Conservation (phyloP, 1,140 invertebrate species). For the Drosophila sproati region DNA sequence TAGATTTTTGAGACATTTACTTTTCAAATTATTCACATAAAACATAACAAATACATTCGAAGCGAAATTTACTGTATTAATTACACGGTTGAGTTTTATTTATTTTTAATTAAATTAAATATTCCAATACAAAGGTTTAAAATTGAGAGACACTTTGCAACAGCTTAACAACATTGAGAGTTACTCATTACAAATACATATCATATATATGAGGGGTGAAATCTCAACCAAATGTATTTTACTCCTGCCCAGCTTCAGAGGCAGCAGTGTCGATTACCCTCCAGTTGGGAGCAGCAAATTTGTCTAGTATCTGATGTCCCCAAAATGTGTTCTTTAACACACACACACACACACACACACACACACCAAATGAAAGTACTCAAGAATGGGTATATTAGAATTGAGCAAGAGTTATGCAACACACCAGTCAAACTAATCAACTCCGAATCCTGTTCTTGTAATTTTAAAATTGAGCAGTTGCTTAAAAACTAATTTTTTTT, state of each 20-base stretch:
- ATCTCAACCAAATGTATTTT: not conserved
- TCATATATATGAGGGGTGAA: not conserved
- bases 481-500: too few relatives aligned
- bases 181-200: too few relatives aligned
- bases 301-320: conserved; percentile 11
- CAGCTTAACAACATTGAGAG: too few relatives aligned
- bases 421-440: too few relatives aligned
- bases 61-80: not conserved
- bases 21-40: conserved; percentile 14
- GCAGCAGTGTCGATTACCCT: conserved; percentile 22
- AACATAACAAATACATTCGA: conserved; percentile 4
- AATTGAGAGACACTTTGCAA: too few relatives aligned
- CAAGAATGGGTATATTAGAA: not conserved
- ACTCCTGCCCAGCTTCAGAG: not conserved
- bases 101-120: not conserved
- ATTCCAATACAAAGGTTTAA: too few relatives aligned
- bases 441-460: too few relatives aligned
- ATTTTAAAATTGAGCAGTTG: too few relatives aligned
- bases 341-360: too few relatives aligned
- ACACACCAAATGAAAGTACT: not conserved
- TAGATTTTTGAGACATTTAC: not conserved
- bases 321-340: not conserved
- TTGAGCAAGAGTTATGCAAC: not conserved
- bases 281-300: conserved; percentile 1
- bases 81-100: not conserved